Evolutionary conservation across 2,113 vertebrate genomes (phyloP), one percentile per base, ranked within the genome.

Genomic region (Fulmarus glacialis): DNA sequence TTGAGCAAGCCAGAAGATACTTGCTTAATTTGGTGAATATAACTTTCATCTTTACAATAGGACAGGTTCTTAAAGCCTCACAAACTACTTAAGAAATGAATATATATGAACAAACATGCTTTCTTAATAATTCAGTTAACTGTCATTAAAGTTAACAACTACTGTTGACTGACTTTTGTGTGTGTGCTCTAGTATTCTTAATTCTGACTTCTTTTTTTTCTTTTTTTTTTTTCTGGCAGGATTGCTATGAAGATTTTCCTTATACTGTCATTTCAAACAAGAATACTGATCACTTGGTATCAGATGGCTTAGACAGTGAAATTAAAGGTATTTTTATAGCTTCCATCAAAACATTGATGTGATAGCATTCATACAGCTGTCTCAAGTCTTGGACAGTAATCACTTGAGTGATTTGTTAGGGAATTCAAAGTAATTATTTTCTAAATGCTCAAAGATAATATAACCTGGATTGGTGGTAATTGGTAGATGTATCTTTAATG

Each of bases 241-340:
- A 99, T 40, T 89, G 80, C 53, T 98, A 94, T 87, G 99, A 99
- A 95, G 99, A 99, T 74, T 95, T 91, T 53, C 88, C 97, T 70
- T 97, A 96, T 94, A 82, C 94, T 79, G 72, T 97, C 82, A 83
- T 98, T 95, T 98, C 98, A 95, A 98, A 96, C 96, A 98, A 97
- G 94, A 97, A 91, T 96, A 91, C 97, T 70, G 99, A 99, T 97
- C 98, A 98, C 75, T 95, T 99, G 80, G 94, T 97, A 96, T 94
- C 98, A 60, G 99, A 99, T 95, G 96, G 96, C 63, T 95, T 98
- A 83, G 98, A 98, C 81, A 96, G 97, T 80, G 95, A 98, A 93
- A 98, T 99, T 18, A 99, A 99, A 98, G 99, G 99, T 99, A 98
- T 97, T 96, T 95, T 73, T 94, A 21, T 83, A 94, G 91, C n/a